A percentile compares a stretch with the other conserved stretches of the same genome.
phyloP scores from a whole-genome alignment of 2,797 vertebrate species.

The Pempheris klunzingeri region DNA sequence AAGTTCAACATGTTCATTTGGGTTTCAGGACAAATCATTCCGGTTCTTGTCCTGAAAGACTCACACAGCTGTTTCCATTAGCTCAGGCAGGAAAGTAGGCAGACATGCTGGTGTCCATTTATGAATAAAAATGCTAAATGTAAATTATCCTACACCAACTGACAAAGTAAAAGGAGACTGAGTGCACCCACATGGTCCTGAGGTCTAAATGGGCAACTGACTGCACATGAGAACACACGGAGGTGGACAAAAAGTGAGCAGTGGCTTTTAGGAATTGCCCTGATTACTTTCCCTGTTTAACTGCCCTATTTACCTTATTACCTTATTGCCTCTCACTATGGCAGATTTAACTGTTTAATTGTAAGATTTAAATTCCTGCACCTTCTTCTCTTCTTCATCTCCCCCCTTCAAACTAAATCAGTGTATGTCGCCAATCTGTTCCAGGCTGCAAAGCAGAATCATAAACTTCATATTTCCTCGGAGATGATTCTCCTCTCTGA shows the following conservation, averaged over 20 bases:
- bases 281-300: too few species aligned
- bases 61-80: too few species aligned
- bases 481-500: constrained; percentile 1
- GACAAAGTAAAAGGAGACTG: not conserved
- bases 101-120: not conserved
- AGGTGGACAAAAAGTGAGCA: not conserved
- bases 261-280: too few species aligned
- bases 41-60: not conserved
- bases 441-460: not conserved
- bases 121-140: not conserved
- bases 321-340: not conserved
- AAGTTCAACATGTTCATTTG: not conserved
- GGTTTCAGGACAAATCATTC: not conserved
- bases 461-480: constrained; percentile 17
- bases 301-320: too few species aligned
- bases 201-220: not conserved
- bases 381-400: not conserved
- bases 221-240: not conserved
- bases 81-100: not conserved
- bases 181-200: not conserved
- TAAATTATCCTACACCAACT: not conserved
- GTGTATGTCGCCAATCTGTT: not conserved
- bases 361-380: not conserved
- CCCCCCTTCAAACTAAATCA: constrained; percentile 15
- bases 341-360: not conserved